Evolutionary conservation across 2,797 vertebrate genomes (phyloP), one percentile per base, ranked within the genome.

Genomic region (Enteromius paludinosus): DNA sequence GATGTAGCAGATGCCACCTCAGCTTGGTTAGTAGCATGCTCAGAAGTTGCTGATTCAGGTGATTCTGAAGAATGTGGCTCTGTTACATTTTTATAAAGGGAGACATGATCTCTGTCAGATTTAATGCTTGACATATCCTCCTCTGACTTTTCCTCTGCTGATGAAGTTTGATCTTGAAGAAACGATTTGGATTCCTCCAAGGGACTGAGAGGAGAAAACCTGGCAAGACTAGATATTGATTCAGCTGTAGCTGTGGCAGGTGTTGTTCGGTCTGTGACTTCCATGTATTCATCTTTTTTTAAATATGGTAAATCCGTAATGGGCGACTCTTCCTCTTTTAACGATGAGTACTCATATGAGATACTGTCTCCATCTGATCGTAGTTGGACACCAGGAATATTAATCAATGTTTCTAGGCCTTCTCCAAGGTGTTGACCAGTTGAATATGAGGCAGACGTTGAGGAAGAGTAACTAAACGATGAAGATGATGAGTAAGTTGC

Each of bases 281-380:
- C 96, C 89, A 98, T 91, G 89, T 97, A 98, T 83, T 97, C 96
- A 30, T 98, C 95, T 88, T 94, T 96, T 72, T 92, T 91, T 89
- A 91, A 90, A 90, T 89, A 87, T 41, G 95, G 83, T 82, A 90
- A 88, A 61, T 91, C 90, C 79, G 92, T 88, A 4, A 87, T 83
- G 79, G 94, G 90, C 17, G 94, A 92, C 70, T 89, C 87, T 74
- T 95, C 93, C 43, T 94, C 93, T 88, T 94, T 93, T 52, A 87
- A 89, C 59, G 93, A 93, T n/a, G 94, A 93, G 54, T 93, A 93
- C 84, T 93, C 92, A 78, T 91, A 89, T 52, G 82, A 90, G 81
- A 92, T 82, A 72, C 84, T 86, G 8, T 89, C 89, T 65, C 89
- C 83, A 74, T 90, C 87, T 41, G 88, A 84, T 90, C 89, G 81